Percentiles rank a stretch among this genome's conserved stretches.
phyloP scores from a whole-genome alignment of 1,140 invertebrate genomes.

The Eriocheir sinensis region DNA sequence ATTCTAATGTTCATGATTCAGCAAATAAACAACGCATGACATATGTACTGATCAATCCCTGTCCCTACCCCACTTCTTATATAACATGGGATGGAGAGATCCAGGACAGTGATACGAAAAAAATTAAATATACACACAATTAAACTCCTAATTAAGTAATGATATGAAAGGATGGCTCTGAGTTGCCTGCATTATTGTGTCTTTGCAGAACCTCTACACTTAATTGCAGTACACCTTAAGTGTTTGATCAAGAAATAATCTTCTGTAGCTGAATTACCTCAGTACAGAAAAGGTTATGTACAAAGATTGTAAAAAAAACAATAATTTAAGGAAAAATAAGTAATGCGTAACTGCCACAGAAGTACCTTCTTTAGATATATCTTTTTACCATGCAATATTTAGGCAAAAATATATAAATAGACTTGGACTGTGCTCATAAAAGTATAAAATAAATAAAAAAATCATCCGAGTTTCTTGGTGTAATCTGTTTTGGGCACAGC shows the following conservation, averaged over 20 bases:
- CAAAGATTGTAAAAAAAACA: not conserved
- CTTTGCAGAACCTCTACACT: not conserved
- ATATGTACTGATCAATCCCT: not conserved
- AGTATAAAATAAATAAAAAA: not conserved
- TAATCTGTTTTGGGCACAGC: not conserved
- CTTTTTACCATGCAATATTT: not conserved
- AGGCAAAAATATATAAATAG: not conserved
- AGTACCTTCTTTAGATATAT: not conserved
- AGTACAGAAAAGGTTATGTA: not conserved
- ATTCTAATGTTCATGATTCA: not conserved
- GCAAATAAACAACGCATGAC: not conserved
- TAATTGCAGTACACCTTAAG: not conserved
- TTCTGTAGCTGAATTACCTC: not conserved
- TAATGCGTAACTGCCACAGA: not conserved
- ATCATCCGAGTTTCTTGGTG: not conserved
- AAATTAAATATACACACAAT: too few species aligned
- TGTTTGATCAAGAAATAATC: not conserved
- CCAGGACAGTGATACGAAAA: not conserved
- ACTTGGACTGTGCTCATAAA: not conserved
- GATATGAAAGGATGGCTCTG: conserved; percentile 11
- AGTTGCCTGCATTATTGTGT: not conserved
- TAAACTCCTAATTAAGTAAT: not conserved
- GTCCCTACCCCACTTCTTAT: not conserved
- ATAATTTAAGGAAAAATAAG: not conserved
- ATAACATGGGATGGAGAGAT: not conserved